Base-by-base conservation (phyloP, 2,797 vertebrate genomes). In the Poecilia velifera region DNA sequence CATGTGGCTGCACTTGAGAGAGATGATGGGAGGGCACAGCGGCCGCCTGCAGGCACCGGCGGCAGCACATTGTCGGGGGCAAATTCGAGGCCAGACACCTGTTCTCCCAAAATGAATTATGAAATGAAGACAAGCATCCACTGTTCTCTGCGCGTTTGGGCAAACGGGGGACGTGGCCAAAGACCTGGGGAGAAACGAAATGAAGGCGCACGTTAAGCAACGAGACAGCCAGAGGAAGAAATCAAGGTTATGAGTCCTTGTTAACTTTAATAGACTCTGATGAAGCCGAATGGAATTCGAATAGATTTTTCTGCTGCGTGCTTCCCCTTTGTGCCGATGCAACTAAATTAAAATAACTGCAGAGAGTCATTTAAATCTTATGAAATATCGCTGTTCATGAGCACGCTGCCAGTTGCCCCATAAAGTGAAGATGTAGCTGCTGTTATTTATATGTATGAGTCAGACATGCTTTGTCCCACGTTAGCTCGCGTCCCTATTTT, bases 41-140 rank as follows among this genome's bases (percentile, higher is more conserved):
- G 88, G 82, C 88, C 80, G 87, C 88, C 91, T 66, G 73, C 81
- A 86, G 87, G 91, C 84, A 82, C 81, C 75, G 73, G 82, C 85
- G 71, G 76, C 87, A 84, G 39, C 80, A 41, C 89, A 83, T 83
- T 81, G 83, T 84, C 20, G 84, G 72, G 82, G 73, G 78, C 77
- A 76, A 89, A 84, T 83, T 91, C 76, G 57, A 90, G 83, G 90
- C 90, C 90, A 89, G 88, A 92, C 92, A 93, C 91, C 91, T 92
- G 91, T 93, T 94, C 90, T 88, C 31, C 86, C 77, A 80, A 92
- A 91, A 90, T 91, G 83, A 94, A 91, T 89, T 83, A 90, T 89
- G 83, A 91, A 92, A 86, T 20, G 5, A 78, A 89, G 87, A 82
- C 88, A 90, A 88, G 87, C 20, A 47, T n/a, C 47, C 76, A 55